Base-by-base conservation (phyloP, 1,140 invertebrate genomes). In the Papilio aristodemus region DNA sequence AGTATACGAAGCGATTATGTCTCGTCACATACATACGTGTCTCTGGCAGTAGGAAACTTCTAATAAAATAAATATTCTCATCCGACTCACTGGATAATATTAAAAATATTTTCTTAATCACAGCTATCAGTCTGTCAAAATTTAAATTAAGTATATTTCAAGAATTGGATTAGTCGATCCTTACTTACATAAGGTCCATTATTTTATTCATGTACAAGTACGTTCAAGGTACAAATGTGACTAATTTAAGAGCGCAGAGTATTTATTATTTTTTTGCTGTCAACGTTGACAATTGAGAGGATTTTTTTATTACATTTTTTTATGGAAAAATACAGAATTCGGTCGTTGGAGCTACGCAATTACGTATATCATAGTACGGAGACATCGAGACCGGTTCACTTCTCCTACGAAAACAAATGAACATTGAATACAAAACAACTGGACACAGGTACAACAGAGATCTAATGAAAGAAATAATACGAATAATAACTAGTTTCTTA, bases 31-130 rank as follows among this genome's bases (percentile, higher is more conserved):
- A 85, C 70, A 70, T 73, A 80, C 77, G 83, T 81, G 85, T 83
- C 80, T 83, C 78, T 82, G 85, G 87, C 87, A 88, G 85, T 90
- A 87, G 82, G 89, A 89, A 87, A 91, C 85, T 77, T 86, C 87
- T 89, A 90, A 89, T 79, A 87, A 90, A 91, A 91, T 91, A 91
- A 91, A 90, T 90, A 91, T 89, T 88, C 75, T 88, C 83, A 90
- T 89, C 87, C 85, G 85, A 90, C 85, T 89, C 89, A 89, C 89
- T 91, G 89, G 89, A 89, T 87, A 90, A 89, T 90, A 90, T 91
- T 91, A 90, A 91, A 89, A 89, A 91, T 91, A 91, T 91, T 89
- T 89, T 91, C 88, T 91, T 91, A 91, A 91, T 91, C 89, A 91
- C 89, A 91, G 89, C 85, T 91, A 91, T 91, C 89, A 91, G 89